These are phyloP conservation scores for Diploscapter pachys DNA, from an alignment of 1,140 invertebrate species.

Conservation along the genomic window DNA sequence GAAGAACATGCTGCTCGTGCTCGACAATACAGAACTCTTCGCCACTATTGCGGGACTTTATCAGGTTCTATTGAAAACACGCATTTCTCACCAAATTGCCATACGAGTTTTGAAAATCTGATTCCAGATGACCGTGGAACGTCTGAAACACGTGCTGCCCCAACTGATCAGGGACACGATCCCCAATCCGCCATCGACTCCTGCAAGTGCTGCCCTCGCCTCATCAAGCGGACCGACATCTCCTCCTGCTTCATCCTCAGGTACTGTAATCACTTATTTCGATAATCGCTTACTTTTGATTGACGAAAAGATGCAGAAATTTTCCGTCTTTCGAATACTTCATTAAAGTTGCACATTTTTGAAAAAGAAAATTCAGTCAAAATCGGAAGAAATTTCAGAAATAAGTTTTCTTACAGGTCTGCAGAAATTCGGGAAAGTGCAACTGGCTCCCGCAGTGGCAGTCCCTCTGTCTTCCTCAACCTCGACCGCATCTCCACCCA, in stretches of 20 bases:
- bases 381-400: background rate
- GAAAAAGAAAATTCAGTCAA: background rate
- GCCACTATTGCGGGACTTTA: slow-evolving; percentile 25
- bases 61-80: background rate
- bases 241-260: background rate
- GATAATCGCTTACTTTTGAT: background rate
- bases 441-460: slow-evolving; percentile 5
- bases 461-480: background rate
- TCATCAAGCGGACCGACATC: background rate
- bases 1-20: slow-evolving; percentile 96
- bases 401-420: background rate
- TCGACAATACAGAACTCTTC: slow-evolving; percentile 84
- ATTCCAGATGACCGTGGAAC: slow-evolving; percentile 18
- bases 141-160: slow-evolving; percentile 27
- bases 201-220: background rate
- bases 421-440: background rate
- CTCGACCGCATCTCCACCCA: background rate
- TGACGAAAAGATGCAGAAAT: background rate
- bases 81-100: slow-evolving; percentile 7
- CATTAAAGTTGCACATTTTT: background rate
- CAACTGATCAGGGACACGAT: slow-evolving; percentile 32
- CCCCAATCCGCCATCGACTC: slow-evolving; percentile 21
- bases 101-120: background rate
- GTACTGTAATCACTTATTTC: background rate
- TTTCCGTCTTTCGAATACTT: background rate